Conservation (phyloP, 2,113 vertebrate genomes). For the Poecilia latipinna region DNA sequence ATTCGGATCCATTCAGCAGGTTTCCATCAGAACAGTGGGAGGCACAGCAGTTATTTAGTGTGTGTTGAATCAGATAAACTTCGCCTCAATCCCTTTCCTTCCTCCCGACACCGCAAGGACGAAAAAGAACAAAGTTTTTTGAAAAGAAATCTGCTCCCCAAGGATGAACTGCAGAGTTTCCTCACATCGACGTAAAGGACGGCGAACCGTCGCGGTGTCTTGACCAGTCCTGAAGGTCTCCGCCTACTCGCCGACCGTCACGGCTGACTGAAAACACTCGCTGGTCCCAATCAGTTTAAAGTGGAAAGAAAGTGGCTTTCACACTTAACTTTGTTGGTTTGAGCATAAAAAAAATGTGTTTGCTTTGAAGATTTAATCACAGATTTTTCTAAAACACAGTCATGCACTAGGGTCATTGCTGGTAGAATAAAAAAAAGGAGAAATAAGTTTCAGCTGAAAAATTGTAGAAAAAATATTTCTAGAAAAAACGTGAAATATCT, state of each 20-base stretch:
- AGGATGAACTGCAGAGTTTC: conserved; percentile 21
- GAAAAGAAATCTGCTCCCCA: background rate
- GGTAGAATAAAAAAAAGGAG: too few relatives aligned
- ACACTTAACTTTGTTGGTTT: conserved; percentile 4
- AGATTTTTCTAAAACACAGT: background rate
- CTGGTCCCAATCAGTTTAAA: conserved; percentile 26
- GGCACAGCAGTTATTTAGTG: conserved; percentile 10
- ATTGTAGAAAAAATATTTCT: too few relatives aligned
- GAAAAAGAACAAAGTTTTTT: conserved; percentile 12
- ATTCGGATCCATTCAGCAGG: conserved; percentile 35
- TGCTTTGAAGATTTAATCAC: background rate
- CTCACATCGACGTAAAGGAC: conserved; percentile 40
- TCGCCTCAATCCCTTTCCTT: conserved; percentile 1
- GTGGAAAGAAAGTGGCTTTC: conserved; percentile 20
- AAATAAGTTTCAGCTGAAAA: too few relatives aligned
- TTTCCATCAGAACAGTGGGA: conserved; percentile 8
- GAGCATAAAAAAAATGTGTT: too few relatives aligned
- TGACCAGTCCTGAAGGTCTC: conserved; percentile 42
- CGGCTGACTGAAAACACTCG: conserved; percentile 35
- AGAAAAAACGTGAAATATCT: too few relatives aligned
- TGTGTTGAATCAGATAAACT: conserved; percentile 22
- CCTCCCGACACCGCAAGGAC: background rate
- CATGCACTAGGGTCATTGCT: too few relatives aligned
- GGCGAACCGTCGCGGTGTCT: conserved; percentile 11
- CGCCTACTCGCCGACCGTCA: conserved; percentile 63